phyloP scores from a whole-genome alignment of 2,113 vertebrate species.

The Rutilus rutilus region DNA sequence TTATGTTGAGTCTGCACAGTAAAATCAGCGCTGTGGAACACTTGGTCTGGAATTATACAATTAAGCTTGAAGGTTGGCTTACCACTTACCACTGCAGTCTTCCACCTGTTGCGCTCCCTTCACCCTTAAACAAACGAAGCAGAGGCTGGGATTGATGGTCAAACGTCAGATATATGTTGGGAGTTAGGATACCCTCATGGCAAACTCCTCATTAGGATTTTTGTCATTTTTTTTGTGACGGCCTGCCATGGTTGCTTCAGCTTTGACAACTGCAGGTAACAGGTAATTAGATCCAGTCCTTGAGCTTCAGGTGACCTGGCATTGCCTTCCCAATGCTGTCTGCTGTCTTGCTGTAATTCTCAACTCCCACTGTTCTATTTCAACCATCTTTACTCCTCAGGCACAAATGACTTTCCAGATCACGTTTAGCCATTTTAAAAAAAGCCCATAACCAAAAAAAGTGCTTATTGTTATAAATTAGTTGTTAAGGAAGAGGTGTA shows the following conservation, averaged over 20 bases:
- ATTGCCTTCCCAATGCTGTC: background rate
- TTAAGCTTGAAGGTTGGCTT: background rate
- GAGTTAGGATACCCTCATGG: background rate
- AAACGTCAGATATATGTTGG: background rate
- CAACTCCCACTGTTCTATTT: background rate
- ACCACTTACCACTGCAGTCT: background rate
- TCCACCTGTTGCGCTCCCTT: background rate
- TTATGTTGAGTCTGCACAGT: conserved; percentile 32
- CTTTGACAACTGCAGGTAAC: conserved; percentile 9
- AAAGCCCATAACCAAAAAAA: background rate
- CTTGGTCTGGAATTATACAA: conserved; percentile 28
- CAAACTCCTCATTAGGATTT: background rate
- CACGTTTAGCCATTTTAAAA: background rate
- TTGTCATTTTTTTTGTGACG: background rate
- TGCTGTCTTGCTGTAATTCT: background rate
- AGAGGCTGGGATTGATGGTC: background rate
- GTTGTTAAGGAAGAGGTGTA: background rate
- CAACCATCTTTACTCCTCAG: background rate
- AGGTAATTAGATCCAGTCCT: background rate
- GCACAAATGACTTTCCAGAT: background rate
- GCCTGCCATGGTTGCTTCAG: conserved; percentile 15
- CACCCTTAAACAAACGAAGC: background rate
- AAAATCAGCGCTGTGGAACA: background rate
- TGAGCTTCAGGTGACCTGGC: background rate
- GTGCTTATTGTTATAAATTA: background rate